A percentile compares a stretch with the other conserved stretches of the same genome.
Evolutionary conservation across 2,113 vertebrate genomes (phyloP).

Genomic region (Amazona guildingii): DNA sequence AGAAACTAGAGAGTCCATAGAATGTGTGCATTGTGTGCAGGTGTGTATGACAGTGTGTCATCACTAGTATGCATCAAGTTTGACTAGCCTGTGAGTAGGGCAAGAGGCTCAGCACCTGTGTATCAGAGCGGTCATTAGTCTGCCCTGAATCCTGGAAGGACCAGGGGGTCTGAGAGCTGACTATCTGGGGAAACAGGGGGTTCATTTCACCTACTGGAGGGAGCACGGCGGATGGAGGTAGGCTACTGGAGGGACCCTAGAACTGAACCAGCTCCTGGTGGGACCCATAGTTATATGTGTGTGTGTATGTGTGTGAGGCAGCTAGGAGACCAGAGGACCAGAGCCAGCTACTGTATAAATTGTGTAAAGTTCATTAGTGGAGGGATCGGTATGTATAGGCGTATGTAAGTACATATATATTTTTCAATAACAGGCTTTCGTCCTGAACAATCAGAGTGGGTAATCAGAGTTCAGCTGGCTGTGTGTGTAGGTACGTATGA

Average conservation of each 20-base stretch:
- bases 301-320: not conserved
- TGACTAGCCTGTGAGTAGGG: accelerated
- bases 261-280: not conserved
- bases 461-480: not conserved
- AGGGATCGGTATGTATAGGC: not conserved
- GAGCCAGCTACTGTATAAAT: not conserved
- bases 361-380: not conserved
- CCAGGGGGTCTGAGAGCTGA: not conserved
- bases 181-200: not conserved
- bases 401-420: not conserved
- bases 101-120: not conserved
- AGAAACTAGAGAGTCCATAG: not conserved
- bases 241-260: not conserved
- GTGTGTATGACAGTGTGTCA: not conserved
- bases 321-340: not conserved
- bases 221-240: not conserved
- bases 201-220: not conserved
- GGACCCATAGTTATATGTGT: not conserved
- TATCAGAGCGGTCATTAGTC: not conserved
- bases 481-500: not conserved
- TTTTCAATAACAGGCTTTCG: not conserved
- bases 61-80: not conserved
- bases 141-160: not conserved
- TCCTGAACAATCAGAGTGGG: not conserved
- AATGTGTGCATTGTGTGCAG: not conserved